Evolutionary conservation across 2,797 vertebrate genomes (phyloP), one percentile per base, ranked within the genome.

Genomic region (Poecilia picta): DNA sequence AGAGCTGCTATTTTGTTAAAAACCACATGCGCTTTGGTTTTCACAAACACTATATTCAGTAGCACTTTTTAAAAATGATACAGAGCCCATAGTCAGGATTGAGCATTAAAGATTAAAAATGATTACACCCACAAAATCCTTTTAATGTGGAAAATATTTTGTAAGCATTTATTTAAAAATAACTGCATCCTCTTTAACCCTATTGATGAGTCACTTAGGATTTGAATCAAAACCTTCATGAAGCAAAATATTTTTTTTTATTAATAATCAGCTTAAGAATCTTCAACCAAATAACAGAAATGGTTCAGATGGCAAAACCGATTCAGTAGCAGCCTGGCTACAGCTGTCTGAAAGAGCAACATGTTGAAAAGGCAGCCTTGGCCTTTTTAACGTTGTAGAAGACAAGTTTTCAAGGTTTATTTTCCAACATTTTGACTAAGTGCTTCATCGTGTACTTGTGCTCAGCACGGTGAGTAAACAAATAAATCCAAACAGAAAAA

Each of bases 11-110:
- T 89, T 80, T 86, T 81, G 88, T 92, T 84, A 85, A 45, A 66
- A 88, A 77, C 91, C 86, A 87, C 85, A 91, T 93, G 91, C 81
- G 84, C 83, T 87, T 86, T 75, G 90, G 83, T 92, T 88, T 86
- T 81, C 86, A 84, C 89, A 91, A 94, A 93, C 87, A 84, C 92
- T 94, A 91, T 95, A 95, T 95, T 96, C 94, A 95, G 91, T 88
- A 91, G 91, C 91, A 79, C 89, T 86, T 84, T 83, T 86, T 91
- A 92, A 91, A 91, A 88, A 81, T 31, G 84, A 89, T 87, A 90
- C 91, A 80, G 81, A 86, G 75, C 77, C 89, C 88, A 74, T 55
- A 72, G 80, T 72, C 83, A 78, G 81, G 79, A 73, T 77, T 83
- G 86, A 78, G 83, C 85, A 85, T 94, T 83, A 89, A 81, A 86